Conservation (phyloP, 2,888 invertebrate species). For the Himalopsyche tibetana region DNA sequence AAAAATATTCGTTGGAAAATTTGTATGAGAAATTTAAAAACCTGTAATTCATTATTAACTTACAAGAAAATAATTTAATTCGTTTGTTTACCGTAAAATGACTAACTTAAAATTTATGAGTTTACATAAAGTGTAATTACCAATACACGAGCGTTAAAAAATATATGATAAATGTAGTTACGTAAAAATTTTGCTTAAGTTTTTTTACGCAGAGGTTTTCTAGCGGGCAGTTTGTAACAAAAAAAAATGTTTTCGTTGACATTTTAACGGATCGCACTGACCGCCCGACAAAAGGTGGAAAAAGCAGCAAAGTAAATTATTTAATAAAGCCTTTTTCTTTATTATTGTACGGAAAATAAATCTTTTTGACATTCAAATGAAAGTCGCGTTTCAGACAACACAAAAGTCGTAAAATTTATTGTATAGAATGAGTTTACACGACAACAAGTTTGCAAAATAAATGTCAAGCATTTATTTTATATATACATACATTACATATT, state of each 20-base stretch:
- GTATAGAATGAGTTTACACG: background rate
- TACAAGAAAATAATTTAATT: too few species aligned
- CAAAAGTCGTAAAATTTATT: conserved; percentile 28
- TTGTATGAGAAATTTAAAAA: too few species aligned
- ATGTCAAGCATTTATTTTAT: background rate
- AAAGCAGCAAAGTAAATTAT: background rate
- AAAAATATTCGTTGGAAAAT: too few species aligned
- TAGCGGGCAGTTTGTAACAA: background rate
- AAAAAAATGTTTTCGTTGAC: background rate
- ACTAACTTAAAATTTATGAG: too few species aligned
- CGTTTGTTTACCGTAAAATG: too few species aligned
- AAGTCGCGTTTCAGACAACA: conserved; percentile 8
- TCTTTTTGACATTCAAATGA: conserved; percentile 34
- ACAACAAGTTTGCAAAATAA: background rate
- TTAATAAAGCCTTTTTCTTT: conserved; percentile 16
- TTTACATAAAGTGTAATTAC: too few species aligned
- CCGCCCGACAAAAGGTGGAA: conserved; percentile 30
- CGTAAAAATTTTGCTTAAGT: background rate
- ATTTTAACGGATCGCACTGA: conserved; percentile 1
- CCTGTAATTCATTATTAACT: too few species aligned
- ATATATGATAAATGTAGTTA: background rate
- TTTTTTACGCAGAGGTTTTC: background rate
- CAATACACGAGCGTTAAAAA: too few species aligned
- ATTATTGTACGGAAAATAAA: conserved; percentile 4
- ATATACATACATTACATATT: too few species aligned